Evolutionary conservation across 2,888 invertebrate species (phyloP).

Genomic region (Eucriotettix oculatus): DNA sequence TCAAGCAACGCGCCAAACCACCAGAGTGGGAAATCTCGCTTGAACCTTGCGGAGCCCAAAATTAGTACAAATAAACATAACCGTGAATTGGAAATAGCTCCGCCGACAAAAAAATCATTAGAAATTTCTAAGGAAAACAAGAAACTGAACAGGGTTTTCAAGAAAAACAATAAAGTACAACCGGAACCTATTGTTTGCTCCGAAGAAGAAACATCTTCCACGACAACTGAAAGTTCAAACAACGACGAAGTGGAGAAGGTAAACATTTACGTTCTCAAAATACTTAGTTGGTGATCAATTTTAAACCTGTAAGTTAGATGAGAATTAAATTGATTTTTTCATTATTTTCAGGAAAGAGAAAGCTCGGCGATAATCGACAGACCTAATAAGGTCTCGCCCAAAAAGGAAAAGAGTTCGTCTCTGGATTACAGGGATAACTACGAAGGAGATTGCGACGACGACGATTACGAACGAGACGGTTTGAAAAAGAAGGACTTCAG

Average conservation of each 20-base stretch:
- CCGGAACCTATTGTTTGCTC: slow-evolving; percentile 19
- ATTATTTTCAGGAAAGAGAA: slow-evolving; percentile 2
- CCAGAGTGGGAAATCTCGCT: slow-evolving; percentile 1
- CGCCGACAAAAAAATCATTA: slow-evolving; percentile 15
- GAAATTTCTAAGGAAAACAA: slow-evolving; percentile 15
- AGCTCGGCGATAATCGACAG: background rate
- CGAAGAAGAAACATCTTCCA: slow-evolving; percentile 52
- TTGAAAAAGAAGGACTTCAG: slow-evolving; percentile 5
- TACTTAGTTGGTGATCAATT: background rate
- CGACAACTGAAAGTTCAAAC: slow-evolving; percentile 50
- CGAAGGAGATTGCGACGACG: slow-evolving; percentile 30
- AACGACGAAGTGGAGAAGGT: slow-evolving; percentile 36
- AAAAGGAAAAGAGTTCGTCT: slow-evolving; percentile 1
- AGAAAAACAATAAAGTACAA: slow-evolving; percentile 7
- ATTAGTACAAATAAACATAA: background rate
- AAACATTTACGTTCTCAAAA: background rate
- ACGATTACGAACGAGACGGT: slow-evolving; percentile 20
- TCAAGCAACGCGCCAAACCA: background rate
- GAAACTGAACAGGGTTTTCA: slow-evolving; percentile 18
- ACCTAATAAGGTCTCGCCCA: background rate
- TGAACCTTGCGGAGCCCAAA: slow-evolving; percentile 2
- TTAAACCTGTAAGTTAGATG: background rate
- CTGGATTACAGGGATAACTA: slow-evolving; percentile 29
- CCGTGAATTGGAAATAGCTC: slow-evolving; percentile 9
- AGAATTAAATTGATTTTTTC: background rate